A percentile compares a stretch with the other conserved stretches of the same genome.
phyloP scores from a whole-genome alignment of 2,113 vertebrate species.

The Phylloscopus whistleri region DNA sequence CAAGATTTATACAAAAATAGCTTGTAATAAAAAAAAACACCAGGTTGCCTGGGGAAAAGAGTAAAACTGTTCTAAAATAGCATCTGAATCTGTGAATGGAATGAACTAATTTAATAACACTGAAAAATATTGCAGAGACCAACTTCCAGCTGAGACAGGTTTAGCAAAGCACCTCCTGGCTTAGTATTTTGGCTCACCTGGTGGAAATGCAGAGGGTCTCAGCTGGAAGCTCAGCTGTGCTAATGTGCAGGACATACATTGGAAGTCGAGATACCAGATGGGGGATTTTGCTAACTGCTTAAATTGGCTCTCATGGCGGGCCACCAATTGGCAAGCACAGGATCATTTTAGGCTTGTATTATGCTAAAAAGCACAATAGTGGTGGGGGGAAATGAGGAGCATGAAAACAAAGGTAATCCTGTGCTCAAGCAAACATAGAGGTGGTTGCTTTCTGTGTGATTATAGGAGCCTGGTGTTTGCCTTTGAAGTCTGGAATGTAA shows the following conservation, averaged over 20 bases:
- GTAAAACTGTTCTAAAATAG: constrained; percentile 33
- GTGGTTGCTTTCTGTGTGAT: background rate
- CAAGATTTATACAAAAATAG: background rate
- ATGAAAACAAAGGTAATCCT: background rate
- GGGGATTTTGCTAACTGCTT: constrained; percentile 43
- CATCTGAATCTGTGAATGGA: constrained; percentile 16
- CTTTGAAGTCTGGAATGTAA: background rate
- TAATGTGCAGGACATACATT: background rate
- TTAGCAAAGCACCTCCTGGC: constrained; percentile 3
- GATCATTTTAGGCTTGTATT: background rate
- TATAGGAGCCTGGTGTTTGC: background rate
- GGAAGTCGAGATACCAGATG: constrained; percentile 44
- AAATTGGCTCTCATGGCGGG: background rate
- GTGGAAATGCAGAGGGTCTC: constrained; percentile 18
- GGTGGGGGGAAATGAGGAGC: background rate
- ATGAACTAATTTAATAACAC: constrained; percentile 38
- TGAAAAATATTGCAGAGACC: constrained; percentile 29
- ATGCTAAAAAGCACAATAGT: background rate
- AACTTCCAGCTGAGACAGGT: constrained; percentile 49
- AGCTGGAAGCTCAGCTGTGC: constrained; percentile 53
- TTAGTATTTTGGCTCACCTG: constrained; percentile 44
- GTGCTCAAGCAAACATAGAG: background rate
- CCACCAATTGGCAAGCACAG: constrained; percentile 20
- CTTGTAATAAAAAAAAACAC: background rate
- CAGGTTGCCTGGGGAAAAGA: background rate